Base-by-base conservation (phyloP, 2,888 invertebrate species). In the Cryptocephalus primarius region DNA sequence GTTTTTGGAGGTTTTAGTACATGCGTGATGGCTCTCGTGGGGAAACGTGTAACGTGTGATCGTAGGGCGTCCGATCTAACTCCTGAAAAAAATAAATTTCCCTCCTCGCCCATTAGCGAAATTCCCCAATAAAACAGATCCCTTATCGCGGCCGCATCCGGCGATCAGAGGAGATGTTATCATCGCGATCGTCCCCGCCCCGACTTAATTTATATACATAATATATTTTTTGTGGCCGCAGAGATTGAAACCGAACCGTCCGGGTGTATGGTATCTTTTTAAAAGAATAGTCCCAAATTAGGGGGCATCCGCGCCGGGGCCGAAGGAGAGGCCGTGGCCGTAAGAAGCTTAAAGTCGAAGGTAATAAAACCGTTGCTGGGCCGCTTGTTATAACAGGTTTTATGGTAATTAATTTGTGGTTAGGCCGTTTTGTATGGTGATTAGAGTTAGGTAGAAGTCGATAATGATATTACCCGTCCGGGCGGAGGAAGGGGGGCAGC, bases 241-340 rank as follows among this genome's bases (percentile, higher is more conserved):
- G 44, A 47, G 40, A 49, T 46, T 46, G 40, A 49, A 46, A 22
- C 22, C 22, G 22, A 22, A 22, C 22, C 22, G 22, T 22, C 22
- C 22, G 22, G 22, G 2, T 22, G 22, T n/a, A 50, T 43, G 48
- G 43, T 53, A 55, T 54, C 55, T 55, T 52, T 53, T 55, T 55
- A 55, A 55, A 55, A 54, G 54, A 55, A 55, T 55, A 51, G 54
- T 48, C 44, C 46, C 52, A 55, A 54, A 54, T 55, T 55, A 52
- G 49, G 50, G 52, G 54, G 54, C 51, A 52, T 54, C 52, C 48
- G 53, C 45, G n/a, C n/a, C n/a, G n/a, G n/a, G n/a, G n/a, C n/a
- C n/a, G n/a, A n/a, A n/a, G n/a, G n/a, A n/a, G n/a, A n/a, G 47
- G 47, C 47, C 46, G 47, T 48, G 50, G 48, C 50, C 50, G 44